Evolutionary conservation across 2,888 invertebrate species (phyloP), one percentile per base, ranked within the genome.

Genomic region (Epistrophe eligans): DNA sequence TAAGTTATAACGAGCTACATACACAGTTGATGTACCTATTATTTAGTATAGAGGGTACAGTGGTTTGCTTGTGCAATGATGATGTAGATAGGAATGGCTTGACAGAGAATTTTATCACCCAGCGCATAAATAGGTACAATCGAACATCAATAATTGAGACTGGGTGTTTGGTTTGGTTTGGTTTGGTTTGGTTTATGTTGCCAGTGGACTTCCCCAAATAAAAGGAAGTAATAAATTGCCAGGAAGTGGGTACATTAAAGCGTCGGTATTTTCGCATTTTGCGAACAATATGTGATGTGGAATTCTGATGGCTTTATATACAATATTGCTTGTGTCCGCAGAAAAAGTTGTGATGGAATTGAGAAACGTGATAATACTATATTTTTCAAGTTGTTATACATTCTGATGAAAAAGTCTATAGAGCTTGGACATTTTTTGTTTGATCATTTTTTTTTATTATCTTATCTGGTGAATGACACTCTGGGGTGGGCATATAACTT

Each of bases 201-300:
- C 24, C 43, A 45, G 32, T 48, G 32, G 32, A 48, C 45, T 66
- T 48, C 6, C 45, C 35, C 58, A 38, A 8, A 24, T 24, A 24
- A 15, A 40, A 62, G 62, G 62, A 62, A 62, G 62, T 40, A 62
- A 62, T 62, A 62, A 40, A 40, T 24, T 40, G 38, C 40, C 62
- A 62, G 40, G 62, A 62, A 62, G 62, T 40, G 19, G 35, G 38
- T 58, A 38, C 58, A 43, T 40, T 43, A 9, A 40, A 24, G 40
- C 62, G 40, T 40, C 19, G 3, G 40, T 19, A 35, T 24, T 40
- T 43, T 38, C 17, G 35, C 10, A 24, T 43, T 66, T 66, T 17
- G 11, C 2, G n/a, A 45, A 28, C 24, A 60, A 19, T 24, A 24
- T 38, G 38, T 13, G 60, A 9, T 57, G 10, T 58, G 38, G 17